phyloP scores from a whole-genome alignment of 2,797 vertebrate genomes.

The Argyrosomus regius region DNA sequence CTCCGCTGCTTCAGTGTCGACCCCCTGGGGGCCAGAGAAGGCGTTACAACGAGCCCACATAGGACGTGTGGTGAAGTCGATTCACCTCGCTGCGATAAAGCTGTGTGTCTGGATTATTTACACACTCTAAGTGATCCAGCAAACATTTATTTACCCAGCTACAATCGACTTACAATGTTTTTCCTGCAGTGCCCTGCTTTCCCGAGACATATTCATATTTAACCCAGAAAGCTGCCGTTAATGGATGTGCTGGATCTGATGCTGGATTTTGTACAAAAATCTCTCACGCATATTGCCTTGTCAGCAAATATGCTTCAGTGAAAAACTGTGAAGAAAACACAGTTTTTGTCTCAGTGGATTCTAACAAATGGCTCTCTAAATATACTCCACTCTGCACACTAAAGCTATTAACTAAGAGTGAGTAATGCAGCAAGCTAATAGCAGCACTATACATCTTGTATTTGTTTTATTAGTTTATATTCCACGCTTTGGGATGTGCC shows the following conservation, averaged over 20 bases:
- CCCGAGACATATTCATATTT: constrained; percentile 3
- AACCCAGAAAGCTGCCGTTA: constrained; percentile 24
- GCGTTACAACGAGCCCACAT: not conserved
- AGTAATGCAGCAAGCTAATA: constrained; percentile 34
- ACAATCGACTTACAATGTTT: constrained; percentile 17
- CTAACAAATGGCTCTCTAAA: constrained; percentile 40
- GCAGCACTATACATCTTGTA: constrained; percentile 17
- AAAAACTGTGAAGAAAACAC: constrained; percentile 7
- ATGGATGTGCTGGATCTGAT: constrained; percentile 15
- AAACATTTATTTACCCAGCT: constrained; percentile 23
- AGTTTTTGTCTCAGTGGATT: constrained; percentile 18
- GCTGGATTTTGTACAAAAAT: constrained; percentile 12
- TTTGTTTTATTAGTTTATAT: constrained; percentile 47
- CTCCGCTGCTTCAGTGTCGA: not conserved
- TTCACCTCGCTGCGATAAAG: constrained; percentile 31
- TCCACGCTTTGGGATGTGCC: constrained; percentile 11
- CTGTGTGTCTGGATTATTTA: constrained; percentile 35
- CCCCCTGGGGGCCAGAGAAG: constrained; percentile 5
- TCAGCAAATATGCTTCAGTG: constrained; percentile 10
- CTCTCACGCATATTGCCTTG: not conserved
- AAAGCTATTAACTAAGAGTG: constrained; percentile 35
- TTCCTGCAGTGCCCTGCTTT: constrained; percentile 5
- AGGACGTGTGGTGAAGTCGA: constrained; percentile 4
- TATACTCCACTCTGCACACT: constrained; percentile 15
- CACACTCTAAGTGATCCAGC: constrained; percentile 28